Evolutionary conservation across 2,113 vertebrate genomes (phyloP), one percentile per base, ranked within the genome.

Genomic region (Thalassarche chlororhynchos): DNA sequence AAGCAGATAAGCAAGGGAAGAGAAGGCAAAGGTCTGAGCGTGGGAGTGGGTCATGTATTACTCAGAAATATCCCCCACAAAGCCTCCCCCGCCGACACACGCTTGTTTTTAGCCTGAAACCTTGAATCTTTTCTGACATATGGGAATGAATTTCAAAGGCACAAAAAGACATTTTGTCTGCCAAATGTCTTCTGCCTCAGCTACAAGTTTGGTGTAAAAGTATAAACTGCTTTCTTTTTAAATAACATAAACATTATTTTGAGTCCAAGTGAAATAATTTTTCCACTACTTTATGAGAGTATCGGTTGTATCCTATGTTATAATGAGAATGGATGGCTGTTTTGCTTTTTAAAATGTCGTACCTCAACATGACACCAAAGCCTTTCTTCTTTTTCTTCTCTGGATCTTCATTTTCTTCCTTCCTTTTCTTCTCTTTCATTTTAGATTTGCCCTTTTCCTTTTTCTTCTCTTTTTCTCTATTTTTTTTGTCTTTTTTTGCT

Each of bases 361-460:
- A 99, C 99, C 99, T 99, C 92, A 99, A 97, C 96, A 99, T 99
- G 93, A 98, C 98, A 19, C 98, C 99, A 29, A 99, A 99, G 29
- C 99, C 99, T 70, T 99, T 99, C 98, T 98, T 99, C 98, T 99
- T 98, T 98, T 99, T 99, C 97, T 98, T 99, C 78, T 99, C 99
- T 0, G 97, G 97, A 52, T 99, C 99, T 89, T 99, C 99, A 16
- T 90, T 98, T 82, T 99, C 99, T 70, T 99, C 99, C 44, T 98
- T 97, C 91, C 97, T 99, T 98, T 99, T 99, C 91, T 99, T 99
- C 79, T 99, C 99, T 84, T 99, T 99, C 25, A 97, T 98, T 98
- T 99, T 99, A 68, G 91, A 6, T 94, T 99, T 99, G 32, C 90
- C 96, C 88, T 99, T 99, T 66, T 98, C 99, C 97, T 99, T 99